phyloP scores from a whole-genome alignment of 2,888 invertebrate genomes.

The Unio pictorum region DNA sequence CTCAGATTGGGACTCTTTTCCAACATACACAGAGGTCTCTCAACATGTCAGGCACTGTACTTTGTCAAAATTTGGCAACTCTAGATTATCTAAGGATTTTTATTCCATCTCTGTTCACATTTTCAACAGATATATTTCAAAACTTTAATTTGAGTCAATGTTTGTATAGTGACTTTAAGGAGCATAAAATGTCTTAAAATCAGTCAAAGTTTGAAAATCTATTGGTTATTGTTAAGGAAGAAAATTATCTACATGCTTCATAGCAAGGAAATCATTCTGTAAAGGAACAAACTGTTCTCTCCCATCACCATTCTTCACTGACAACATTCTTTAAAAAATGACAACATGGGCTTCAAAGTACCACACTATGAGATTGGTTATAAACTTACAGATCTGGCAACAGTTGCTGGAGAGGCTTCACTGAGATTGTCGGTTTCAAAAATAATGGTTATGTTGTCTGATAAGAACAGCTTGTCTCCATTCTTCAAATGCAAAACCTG shows the following conservation, averaged over 20 bases:
- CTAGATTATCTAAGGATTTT: too few relatives aligned
- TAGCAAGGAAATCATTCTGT: too few relatives aligned
- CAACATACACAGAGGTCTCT: too few relatives aligned
- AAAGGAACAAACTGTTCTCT: not conserved
- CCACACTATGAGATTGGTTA: not conserved
- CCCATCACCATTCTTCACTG: not conserved
- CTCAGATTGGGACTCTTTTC: too few relatives aligned
- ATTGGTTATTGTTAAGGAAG: too few relatives aligned
- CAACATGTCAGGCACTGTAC: too few relatives aligned
- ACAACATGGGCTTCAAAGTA: not conserved
- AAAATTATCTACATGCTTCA: too few relatives aligned
- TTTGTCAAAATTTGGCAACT: too few relatives aligned
- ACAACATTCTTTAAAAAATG: not conserved
- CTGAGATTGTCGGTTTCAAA: constrained; percentile 69
- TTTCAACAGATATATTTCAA: too few relatives aligned
- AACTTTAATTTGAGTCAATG: not conserved
- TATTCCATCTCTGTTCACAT: too few relatives aligned
- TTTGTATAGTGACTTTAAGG: not conserved
- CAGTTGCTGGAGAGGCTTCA: constrained; percentile 65
- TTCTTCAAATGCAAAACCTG: constrained; percentile 67
- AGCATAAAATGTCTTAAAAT: too few relatives aligned
- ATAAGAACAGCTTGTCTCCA: constrained; percentile 68
- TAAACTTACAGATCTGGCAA: constrained; percentile 65
- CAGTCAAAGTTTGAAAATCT: too few relatives aligned
- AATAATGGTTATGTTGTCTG: constrained; percentile 67